phyloP scores from a whole-genome alignment of 2,113 vertebrate species.

The Gnathonemus longibarbis region DNA sequence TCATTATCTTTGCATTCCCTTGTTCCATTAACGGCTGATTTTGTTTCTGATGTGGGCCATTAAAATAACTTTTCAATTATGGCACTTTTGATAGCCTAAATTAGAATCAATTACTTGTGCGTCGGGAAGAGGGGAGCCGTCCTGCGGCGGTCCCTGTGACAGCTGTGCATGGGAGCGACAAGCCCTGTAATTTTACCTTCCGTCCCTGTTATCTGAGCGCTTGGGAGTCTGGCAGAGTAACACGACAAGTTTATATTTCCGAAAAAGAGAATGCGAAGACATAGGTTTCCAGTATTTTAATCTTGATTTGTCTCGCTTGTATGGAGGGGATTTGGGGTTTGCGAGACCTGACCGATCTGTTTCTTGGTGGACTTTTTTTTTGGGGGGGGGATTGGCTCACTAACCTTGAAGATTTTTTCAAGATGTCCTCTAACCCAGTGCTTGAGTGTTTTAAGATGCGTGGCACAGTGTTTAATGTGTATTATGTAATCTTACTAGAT shows the following conservation, averaged over 20 bases:
- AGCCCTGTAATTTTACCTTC: neutral
- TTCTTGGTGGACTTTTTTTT: neutral
- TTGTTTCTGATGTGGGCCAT: conserved; percentile 19
- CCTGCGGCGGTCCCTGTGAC: neutral
- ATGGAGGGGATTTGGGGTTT: neutral
- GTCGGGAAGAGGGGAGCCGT: neutral
- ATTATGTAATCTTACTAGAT: neutral
- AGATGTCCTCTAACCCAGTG: neutral
- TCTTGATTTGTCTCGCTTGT: neutral
- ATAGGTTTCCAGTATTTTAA: neutral
- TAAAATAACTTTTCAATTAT: conserved; percentile 21
- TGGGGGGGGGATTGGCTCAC: neutral
- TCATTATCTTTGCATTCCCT: neutral
- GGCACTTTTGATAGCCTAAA: conserved; percentile 1
- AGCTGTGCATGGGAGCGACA: neutral
- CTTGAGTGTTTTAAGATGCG: neutral
- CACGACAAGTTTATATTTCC: neutral
- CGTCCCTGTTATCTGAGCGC: neutral
- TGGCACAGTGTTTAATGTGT: neutral
- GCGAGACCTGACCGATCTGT: neutral
- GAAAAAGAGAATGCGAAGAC: neutral
- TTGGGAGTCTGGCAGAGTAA: neutral
- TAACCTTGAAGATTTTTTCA: neutral
- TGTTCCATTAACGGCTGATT: neutral
- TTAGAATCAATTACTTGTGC: conserved; percentile 20